Evolutionary conservation across 2,888 invertebrate genomes (phyloP).

Genomic region (Stenchaetothrips biformis): DNA sequence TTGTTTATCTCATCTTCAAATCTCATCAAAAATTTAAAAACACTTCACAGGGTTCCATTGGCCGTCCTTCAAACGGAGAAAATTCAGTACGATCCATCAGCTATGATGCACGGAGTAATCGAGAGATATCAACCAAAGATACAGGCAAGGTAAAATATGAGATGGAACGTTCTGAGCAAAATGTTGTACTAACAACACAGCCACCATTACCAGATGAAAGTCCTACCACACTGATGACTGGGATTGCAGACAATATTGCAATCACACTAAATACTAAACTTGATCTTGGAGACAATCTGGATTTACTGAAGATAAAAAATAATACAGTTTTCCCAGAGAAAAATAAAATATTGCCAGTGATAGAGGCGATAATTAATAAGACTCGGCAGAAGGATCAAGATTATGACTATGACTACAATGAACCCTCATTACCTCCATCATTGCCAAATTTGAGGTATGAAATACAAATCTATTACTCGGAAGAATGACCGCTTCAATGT

Average conservation of each 20-base stretch:
- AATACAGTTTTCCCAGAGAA: constrained; percentile 26
- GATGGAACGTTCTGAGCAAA: background rate
- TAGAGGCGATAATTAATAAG: constrained; percentile 50
- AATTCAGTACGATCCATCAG: constrained; percentile 1
- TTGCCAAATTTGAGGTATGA: constrained; percentile 70
- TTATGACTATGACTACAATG: constrained; percentile 64
- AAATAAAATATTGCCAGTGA: constrained; percentile 41
- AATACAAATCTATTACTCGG: constrained; percentile 17
- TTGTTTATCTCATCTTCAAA: background rate
- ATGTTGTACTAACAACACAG: constrained; percentile 1
- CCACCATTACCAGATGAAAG: background rate
- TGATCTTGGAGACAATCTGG: constrained; percentile 10
- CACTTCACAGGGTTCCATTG: background rate
- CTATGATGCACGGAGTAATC: constrained; percentile 8
- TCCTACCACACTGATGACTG: background rate
- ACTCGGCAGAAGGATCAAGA: constrained; percentile 53
- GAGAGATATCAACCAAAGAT: constrained; percentile 7
- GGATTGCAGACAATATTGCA: constrained; percentile 24
- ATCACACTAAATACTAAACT: constrained; percentile 27
- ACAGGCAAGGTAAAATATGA: constrained; percentile 8
- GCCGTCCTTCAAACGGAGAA: background rate
- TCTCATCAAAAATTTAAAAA: background rate
- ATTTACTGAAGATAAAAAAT: constrained; percentile 12
- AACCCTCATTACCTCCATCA: constrained; percentile 73
- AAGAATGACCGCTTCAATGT: background rate